Conservation (phyloP, 2,113 vertebrate species). For the human (Homo sapiens) region DNA sequence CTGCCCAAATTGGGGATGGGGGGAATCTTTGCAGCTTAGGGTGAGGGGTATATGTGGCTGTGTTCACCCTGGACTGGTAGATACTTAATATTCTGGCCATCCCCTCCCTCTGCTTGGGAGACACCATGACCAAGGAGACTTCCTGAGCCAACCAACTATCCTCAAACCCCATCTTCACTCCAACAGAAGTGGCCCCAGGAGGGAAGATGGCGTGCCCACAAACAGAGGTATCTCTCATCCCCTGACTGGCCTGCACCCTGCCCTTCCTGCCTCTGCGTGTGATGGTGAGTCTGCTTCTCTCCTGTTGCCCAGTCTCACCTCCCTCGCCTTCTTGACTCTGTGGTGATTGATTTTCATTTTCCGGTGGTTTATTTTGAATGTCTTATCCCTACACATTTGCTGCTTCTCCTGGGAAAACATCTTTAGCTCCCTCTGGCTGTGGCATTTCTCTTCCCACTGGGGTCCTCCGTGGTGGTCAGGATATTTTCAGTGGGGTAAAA, state of each 20-base stretch:
- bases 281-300: neutral
- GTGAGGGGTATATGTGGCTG: neutral
- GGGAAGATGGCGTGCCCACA: conserved; percentile 20
- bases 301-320: conserved; percentile 25
- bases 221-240: neutral
- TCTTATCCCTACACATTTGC: conserved; percentile 92
- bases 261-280: conserved; percentile 46
- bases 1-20: neutral
- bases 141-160: neutral
- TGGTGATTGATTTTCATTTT: conserved; percentile 81
- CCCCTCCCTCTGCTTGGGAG: conserved; percentile 46
- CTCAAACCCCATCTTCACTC: neutral
- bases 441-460: conserved; percentile 75
- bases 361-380: conserved; percentile 91
- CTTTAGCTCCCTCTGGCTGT: conserved; percentile 86
- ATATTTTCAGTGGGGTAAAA: conserved; percentile 73
- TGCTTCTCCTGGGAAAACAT: conserved; percentile 94
- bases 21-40: neutral
- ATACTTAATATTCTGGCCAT: neutral
- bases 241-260: conserved; percentile 30
- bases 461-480: conserved; percentile 79
- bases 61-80: neutral
- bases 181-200: neutral
- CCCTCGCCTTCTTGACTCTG: conserved; percentile 69
- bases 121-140: neutral